A percentile compares a stretch with the other conserved stretches of the same genome.
phyloP scores from a whole-genome alignment of 2,797 vertebrate genomes.

The Atherinosoma microstoma region DNA sequence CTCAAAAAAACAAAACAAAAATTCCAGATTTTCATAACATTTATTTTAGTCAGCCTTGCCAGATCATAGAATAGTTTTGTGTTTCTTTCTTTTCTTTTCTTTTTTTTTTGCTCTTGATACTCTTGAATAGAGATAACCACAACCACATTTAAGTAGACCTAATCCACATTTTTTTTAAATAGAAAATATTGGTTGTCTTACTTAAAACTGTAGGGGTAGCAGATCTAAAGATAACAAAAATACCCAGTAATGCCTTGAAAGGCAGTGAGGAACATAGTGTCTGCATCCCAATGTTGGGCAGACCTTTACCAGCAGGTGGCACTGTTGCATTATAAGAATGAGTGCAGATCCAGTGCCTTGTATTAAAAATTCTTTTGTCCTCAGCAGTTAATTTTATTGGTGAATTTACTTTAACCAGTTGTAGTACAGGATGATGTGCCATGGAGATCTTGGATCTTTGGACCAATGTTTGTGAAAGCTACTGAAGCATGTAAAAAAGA shows the following conservation, averaged over 20 bases:
- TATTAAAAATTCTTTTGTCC: not conserved
- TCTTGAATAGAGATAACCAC: not conserved
- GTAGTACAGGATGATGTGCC: not conserved
- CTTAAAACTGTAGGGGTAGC: not conserved
- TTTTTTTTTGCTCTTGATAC: not conserved
- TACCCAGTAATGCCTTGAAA: not conserved
- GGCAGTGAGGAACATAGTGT: not conserved
- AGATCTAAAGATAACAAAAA: not conserved
- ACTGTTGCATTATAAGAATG: constrained; percentile 54
- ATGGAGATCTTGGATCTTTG: not conserved
- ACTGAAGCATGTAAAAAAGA: not conserved
- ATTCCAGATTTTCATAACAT: too few relatives aligned
- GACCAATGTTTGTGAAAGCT: not conserved
- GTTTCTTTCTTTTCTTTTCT: too few relatives aligned
- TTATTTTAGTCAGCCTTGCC: too few relatives aligned
- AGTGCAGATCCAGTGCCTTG: not conserved
- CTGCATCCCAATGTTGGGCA: not conserved
- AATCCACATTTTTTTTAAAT: not conserved
- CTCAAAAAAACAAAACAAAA: not conserved
- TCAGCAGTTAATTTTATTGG: not conserved
- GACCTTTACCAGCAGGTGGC: constrained; percentile 77
- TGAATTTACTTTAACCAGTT: not conserved
- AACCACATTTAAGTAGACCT: not conserved
- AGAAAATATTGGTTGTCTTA: not conserved
- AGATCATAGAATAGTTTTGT: not conserved